Evolutionary conservation across 2,113 vertebrate species (phyloP).

Genomic region (Greenwoodochromis staneri): DNA sequence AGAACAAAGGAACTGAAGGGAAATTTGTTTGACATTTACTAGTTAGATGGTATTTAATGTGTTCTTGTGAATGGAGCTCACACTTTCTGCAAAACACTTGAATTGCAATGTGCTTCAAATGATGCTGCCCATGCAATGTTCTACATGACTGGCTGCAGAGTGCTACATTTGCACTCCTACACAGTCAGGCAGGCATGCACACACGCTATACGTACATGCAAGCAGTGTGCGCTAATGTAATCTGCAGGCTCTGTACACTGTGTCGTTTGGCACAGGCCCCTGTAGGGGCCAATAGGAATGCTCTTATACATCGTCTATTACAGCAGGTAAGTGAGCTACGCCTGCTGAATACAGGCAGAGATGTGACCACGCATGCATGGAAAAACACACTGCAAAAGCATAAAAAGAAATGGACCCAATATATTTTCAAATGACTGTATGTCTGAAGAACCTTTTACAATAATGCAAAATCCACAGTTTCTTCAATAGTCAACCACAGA

Average conservation of each 20-base stretch:
- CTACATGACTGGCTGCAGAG: constrained; percentile 24
- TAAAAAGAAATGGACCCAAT: background rate
- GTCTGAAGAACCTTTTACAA: background rate
- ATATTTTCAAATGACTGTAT: background rate
- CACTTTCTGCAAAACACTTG: background rate
- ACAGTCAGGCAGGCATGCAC: background rate
- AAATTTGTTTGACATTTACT: constrained; percentile 4
- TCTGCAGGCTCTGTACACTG: constrained; percentile 1
- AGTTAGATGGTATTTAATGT: background rate
- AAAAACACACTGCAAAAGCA: background rate
- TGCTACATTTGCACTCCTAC: constrained; percentile 41
- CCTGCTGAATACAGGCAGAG: background rate
- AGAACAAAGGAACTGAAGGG: background rate
- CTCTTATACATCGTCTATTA: background rate
- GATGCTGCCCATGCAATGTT: constrained; percentile 38
- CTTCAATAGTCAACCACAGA: background rate
- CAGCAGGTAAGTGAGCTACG: background rate
- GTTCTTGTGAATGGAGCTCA: constrained; percentile 1
- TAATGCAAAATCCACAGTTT: background rate
- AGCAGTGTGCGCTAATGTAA: constrained; percentile 20
- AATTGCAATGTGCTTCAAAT: constrained; percentile 8
- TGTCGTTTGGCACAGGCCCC: background rate
- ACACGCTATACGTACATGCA: background rate
- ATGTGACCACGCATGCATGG: background rate
- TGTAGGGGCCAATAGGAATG: background rate